Evolutionary conservation across 2,113 vertebrate genomes (phyloP), one percentile per base, ranked within the genome.

Genomic region (Centrocercus urophasianus): DNA sequence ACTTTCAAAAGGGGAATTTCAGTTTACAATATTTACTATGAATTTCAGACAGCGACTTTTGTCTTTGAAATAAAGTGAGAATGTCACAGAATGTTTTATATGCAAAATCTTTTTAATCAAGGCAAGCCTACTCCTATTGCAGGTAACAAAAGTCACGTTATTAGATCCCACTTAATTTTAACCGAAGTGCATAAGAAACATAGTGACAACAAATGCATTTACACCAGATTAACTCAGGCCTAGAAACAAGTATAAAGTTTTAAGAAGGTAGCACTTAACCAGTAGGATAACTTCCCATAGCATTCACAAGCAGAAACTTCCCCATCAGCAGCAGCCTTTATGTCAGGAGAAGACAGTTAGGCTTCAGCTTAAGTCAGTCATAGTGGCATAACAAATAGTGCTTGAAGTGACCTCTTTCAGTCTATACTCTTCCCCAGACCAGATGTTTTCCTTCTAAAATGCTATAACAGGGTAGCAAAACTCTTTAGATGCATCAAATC

Each of bases 121-220:
- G 43, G 40, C 66, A 93, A 76, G 69, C 48, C 16, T 71, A 18
- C 74, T 67, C 5, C 25, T 82, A 65, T 69, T 65, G 32, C 36
- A 76, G n/a, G 13, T 11, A 50, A 21, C 15, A 74, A 19, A 13
- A 48, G 60, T 83, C 83, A 10, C 48, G 10, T 45, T 69, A 6
- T 73, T 85, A 92, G 19, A 75, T 96, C 71, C 36, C 42, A 48
- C 43, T 79, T 67, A 25, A 42, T 83, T 94, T 90, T 90, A 86
- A 52, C 48, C 13, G 30, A 86, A 88, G 69, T 22, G 30, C 6
- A 3, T 47, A 2, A 73, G 72, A 64, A 67, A 5, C 8, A 1
- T 56, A 60, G 63, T 61, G 69, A 61, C 60, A 27, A 54, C 54
- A 74, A 25, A 66, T 34, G 4, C 60, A 45, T 74, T 91, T 75